Base-by-base conservation (phyloP, 2,113 vertebrate genomes). In the Corythaixoides concolor region DNA sequence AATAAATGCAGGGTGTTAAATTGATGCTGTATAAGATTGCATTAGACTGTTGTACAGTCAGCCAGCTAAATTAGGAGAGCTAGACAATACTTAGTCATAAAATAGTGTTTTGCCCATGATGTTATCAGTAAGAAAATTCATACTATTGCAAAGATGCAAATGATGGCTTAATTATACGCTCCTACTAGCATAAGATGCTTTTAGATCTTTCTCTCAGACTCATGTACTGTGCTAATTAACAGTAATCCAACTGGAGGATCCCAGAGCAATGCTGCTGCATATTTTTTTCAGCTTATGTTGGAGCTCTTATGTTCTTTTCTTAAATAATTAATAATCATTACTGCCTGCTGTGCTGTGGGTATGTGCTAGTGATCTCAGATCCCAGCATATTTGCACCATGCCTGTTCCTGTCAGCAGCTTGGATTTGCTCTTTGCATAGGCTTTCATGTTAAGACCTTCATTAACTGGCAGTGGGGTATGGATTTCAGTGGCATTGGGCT, bases 241-340 rank as follows among this genome's bases (percentile, higher is more conserved):
- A 85, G 91, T 85, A 97, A 94, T 97, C 96, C 94, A 95, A 75
- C 81, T 95, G 97, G 95, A 97, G 92, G 93, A 95, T 97, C 95
- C 93, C 89, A 94, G 95, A 94, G 95, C 77, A 94, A 82, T 88
- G 89, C 91, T 95, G 90, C 95, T 85, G 93, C 78, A 55, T 85
- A 63, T 95, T 92, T 90, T 92, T 88, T 93, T 37, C 77, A 85
- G 94, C 87, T 95, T 90, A 74, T 82, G 87, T 91, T 85, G 88
- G 91, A 79, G 91, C 87, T 95, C 90, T 96, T 95, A 64, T 95
- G 88, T 96, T 96, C 96, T 96, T 97, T 96, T 95, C 97, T 97
- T 98, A 96, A 98, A 98, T 98, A 98, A 98, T 98, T 98, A 97
- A 98, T 97, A 90, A 94, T 96, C 96, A 91, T 93, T 93, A 81